Percentiles rank a stretch among this genome's conserved stretches.
These are phyloP conservation scores for Macrochelys suwanniensis DNA, from an alignment of 2,797 vertebrate genomes.

Conservation along the genomic window DNA sequence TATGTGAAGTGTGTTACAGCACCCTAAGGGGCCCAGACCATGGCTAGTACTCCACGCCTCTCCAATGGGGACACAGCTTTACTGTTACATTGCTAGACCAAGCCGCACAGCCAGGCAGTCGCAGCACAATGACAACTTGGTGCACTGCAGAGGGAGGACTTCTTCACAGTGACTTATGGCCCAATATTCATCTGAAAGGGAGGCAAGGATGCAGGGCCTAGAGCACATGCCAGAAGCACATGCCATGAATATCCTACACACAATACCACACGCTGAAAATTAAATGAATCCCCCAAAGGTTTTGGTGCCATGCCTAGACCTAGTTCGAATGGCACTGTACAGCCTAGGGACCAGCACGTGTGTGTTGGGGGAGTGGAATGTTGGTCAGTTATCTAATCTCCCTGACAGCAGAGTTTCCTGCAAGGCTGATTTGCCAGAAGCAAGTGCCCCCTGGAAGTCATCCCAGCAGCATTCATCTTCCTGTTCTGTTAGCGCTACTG, in stretches of 20 bases:
- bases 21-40: not conserved
- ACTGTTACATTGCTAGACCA: not conserved
- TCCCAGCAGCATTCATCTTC: not conserved
- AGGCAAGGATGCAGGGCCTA: not conserved
- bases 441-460: not conserved
- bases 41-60: not conserved
- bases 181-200: not conserved
- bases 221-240: accelerated
- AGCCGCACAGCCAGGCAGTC: not conserved
- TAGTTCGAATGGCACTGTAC: accelerated
- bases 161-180: not conserved
- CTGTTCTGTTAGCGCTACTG: not conserved
- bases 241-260: accelerated
- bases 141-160: not conserved
- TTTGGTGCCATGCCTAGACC: not conserved
- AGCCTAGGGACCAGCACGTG: not conserved
- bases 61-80: not conserved
- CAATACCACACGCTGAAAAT: not conserved
- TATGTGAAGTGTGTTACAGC: not conserved
- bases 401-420: conserved; percentile 30
- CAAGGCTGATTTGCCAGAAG: not conserved
- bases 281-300: not conserved
- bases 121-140: not conserved
- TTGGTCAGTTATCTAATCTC: conserved; percentile 16
- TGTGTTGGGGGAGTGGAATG: not conserved